Evolutionary conservation across 2,797 vertebrate species (phyloP), one percentile per base, ranked within the genome.

Genomic region (Otus scops): DNA sequence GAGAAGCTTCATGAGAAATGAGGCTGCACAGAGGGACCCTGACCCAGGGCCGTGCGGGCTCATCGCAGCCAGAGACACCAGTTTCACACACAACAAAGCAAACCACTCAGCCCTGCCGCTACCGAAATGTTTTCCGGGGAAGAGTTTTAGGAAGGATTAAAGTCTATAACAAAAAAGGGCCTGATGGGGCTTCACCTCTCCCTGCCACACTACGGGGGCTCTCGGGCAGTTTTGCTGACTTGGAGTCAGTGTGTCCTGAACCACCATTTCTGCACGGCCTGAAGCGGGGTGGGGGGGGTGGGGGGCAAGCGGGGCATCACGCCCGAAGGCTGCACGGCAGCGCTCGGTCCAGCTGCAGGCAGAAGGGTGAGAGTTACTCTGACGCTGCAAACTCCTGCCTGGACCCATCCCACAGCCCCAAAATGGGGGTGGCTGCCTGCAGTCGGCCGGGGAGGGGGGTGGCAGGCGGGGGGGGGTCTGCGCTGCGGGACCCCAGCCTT

Each of bases 81-180:
- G 20, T 8, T 69, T 6, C 81, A 65, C 94, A 88, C 77, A 22
- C 76, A n/a, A 76, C 6, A 43, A 71, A 92, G 81, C 92, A 45
- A 82, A 85, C 67, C 67, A 43, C 80, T 80, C 79, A 84, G 93
- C 93, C 90, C 94, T 95, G 74, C 2, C 28, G 84, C 92, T 88
- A 84, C 85, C 60, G 48, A 80, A 3, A 59, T 24, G 21, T 3
- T 75, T 34, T 3, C 85, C 48, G 9, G 36, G 7, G 39, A 61
- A 39, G 45, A 67, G 36, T 2, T 65, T 76, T 2, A 13, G 0
- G 32, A 47, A 11, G 8, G 67, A 5, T 32, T n/a, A 7, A 20
- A 65, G 69, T 13, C 75, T 9, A 0, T 2, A 10, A 51, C 8
- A 17, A 10, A 10, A 26, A 8, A 64, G 90, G 89, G 60, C 32